Evolutionary conservation across 2,113 vertebrate species (phyloP), one percentile per base, ranked within the genome.

Genomic region (Cebus imitator): DNA sequence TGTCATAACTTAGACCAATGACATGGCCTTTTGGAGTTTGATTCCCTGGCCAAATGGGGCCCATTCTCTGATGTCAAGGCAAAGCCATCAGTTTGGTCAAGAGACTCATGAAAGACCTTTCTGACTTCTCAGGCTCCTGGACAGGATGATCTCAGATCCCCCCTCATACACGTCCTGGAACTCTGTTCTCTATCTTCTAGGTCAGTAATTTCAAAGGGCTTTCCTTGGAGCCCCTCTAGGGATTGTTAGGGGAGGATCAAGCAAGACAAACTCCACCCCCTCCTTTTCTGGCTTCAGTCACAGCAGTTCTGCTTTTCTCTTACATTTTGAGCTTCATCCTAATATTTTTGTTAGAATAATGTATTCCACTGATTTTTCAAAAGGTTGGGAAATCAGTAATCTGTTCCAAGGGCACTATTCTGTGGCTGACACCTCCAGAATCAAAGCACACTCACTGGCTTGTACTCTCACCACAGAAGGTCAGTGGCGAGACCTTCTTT

Each of bases 311-410:
- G 32, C n/a, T 93, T 95, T 89, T 72, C 43, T 91, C 45, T 84
- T 76, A 73, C 7, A 94, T 89, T 93, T 88, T 82, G 23, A 85
- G 23, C 25, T 72, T 93, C 52, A 90, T 78, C 48, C n/a, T 89
- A 91, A 73, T 90, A 78, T 78, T 93, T 91, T 78, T 93, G 32
- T 91, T 32, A 68, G 27, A 95, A 90, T 32, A 83, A 83, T 83
- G 25, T 52, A 43, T 92, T 92, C 55, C 40, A 68, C 21, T 27
- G 37, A 37, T 88, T 81, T 92, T 80, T 84, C 1, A 40, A 48
- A 90, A 91, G 7, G 25, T 83, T 92, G 40, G 55, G 48, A 88
- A 96, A 13, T 37, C 35, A 78, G 13, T 3, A 52, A 87, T 85
- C 78, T 84, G 37, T 78, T 92, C 61, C 85, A 79, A 80, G 35